A percentile compares a stretch with the other conserved stretches of the same genome.
Evolutionary conservation across 2,888 invertebrate species (phyloP).

Genomic region (Melinaea menophilus): DNA sequence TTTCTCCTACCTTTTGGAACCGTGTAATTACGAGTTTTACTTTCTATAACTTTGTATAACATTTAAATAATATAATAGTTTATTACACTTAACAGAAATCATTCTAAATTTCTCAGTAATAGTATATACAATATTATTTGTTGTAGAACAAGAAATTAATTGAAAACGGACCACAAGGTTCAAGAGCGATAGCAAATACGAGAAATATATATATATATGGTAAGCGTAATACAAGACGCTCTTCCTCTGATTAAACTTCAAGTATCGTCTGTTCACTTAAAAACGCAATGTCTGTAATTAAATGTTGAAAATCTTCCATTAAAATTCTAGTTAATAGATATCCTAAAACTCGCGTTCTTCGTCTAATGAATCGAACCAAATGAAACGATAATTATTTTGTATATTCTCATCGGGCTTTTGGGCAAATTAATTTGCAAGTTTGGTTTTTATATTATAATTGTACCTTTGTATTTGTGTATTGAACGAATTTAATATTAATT

Average conservation of each 20-base stretch:
- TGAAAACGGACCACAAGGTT: no score
- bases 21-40: no score
- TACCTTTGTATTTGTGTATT: no score
- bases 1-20: no score
- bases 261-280: slow-evolving; percentile 11
- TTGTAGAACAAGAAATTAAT: no score
- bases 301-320: slow-evolving; percentile 13
- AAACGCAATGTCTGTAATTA: slow-evolving; percentile 6
- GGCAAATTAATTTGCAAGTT: slow-evolving; percentile 22
- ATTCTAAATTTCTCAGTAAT: no score
- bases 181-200: not conserved
- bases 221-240: not conserved
- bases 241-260: slow-evolving; percentile 6
- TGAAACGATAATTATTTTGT: slow-evolving; percentile 27
- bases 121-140: no score
- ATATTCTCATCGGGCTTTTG: slow-evolving; percentile 25
- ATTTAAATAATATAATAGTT: no score
- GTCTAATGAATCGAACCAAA: slow-evolving; percentile 26
- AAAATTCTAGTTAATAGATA: slow-evolving; percentile 6
- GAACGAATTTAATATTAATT: not conserved
- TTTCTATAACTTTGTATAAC: no score
- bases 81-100: no score
- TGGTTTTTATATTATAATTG: slow-evolving; percentile 1
- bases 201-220: not conserved
- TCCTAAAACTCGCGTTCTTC: slow-evolving; percentile 11